These are phyloP conservation scores for Pangasius mekongensis DNA, from an alignment of 2,797 vertebrate species.

Conservation along the genomic window DNA sequence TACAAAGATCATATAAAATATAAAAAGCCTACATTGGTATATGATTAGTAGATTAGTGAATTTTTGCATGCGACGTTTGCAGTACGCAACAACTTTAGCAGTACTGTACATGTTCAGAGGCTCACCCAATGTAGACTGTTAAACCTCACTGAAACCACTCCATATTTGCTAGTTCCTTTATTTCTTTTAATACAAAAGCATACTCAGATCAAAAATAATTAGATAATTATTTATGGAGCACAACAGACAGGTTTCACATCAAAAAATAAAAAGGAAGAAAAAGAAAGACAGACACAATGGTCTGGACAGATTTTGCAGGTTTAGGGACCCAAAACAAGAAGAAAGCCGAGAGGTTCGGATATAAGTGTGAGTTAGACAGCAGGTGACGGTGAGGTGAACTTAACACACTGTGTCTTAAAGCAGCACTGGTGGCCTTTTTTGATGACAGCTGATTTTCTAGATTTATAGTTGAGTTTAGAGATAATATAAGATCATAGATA, in stretches of 20 bases:
- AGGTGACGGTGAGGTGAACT: conserved; percentile 15
- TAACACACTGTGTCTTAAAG: background rate
- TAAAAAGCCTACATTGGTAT: background rate
- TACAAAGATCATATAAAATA: background rate
- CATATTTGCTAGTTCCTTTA: conserved; percentile 64
- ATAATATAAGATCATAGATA: conserved; percentile 3
- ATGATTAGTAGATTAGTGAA: background rate
- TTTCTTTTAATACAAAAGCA: conserved; percentile 75
- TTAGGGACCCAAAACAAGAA: conserved; percentile 41
- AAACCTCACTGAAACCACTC: conserved; percentile 28
- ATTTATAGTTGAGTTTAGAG: conserved; percentile 9
- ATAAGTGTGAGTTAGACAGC: conserved; percentile 42
- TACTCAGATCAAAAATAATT: conserved; percentile 70
- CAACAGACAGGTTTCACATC: conserved; percentile 66
- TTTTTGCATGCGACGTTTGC: background rate
- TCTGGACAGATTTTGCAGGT: conserved; percentile 55
- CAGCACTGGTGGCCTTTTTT: background rate
- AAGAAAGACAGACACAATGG: conserved; percentile 60
- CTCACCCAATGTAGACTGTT: background rate
- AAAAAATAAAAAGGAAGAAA: conserved; percentile 57
- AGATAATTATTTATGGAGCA: conserved; percentile 66
- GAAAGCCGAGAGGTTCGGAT: conserved; percentile 36
- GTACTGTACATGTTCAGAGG: background rate
- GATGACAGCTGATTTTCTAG: conserved; percentile 12
- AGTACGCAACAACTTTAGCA: background rate